Percentiles rank a stretch among this genome's conserved stretches.
phyloP scores from a whole-genome alignment of 2,797 vertebrate genomes.

The Syndactyla subalaris region DNA sequence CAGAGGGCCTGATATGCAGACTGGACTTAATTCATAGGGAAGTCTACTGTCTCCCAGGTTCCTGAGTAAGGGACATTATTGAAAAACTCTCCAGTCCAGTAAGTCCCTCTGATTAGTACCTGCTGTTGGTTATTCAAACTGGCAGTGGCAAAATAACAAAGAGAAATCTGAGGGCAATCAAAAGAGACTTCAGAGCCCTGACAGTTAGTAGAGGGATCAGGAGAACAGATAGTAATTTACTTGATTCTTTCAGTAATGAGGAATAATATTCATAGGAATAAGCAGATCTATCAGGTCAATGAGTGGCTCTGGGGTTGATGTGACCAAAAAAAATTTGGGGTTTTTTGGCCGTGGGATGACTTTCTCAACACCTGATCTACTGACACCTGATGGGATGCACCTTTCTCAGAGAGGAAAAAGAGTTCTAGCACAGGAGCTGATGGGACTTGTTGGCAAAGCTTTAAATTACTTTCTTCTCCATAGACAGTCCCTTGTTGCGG shows the following conservation, averaged over 20 bases:
- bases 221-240: neutral
- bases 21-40: neutral
- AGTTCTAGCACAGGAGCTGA: neutral
- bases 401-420: neutral
- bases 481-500: too few species aligned
- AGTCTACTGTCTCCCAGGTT: neutral
- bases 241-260: neutral
- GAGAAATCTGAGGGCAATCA: neutral
- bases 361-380: neutral
- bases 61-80: neutral
- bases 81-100: neutral
- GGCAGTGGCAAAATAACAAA: neutral
- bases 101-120: neutral
- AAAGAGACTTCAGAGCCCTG: neutral
- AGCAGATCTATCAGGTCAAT: neutral
- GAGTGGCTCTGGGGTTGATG: neutral
- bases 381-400: neutral
- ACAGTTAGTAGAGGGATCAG: neutral
- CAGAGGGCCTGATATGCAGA: neutral
- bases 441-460: neutral
- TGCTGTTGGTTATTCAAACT: neutral
- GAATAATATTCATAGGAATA: neutral
- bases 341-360: neutral
- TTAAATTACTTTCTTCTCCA: neutral
- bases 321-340: neutral